Base-by-base conservation (phyloP, 53 echinoderm and acorn worm species). In the Stichopus horrens region DNA sequence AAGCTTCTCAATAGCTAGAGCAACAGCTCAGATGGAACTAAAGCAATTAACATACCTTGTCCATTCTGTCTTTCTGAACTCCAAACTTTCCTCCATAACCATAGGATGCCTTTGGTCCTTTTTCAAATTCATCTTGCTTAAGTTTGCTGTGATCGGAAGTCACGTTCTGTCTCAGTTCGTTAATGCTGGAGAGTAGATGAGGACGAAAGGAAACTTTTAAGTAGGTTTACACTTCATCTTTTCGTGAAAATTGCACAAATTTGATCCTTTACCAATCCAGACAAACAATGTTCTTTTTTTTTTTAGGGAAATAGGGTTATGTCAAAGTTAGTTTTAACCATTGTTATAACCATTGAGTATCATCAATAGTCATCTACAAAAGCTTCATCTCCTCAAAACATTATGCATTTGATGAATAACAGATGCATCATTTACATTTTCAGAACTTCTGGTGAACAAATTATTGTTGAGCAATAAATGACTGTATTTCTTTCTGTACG, bases 1-100 rank as follows among this genome's bases (percentile, higher is more conserved):
- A 37, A 37, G 37, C 0, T 37, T 2, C 37, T 37, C 2, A 37
- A 37, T 37, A 37, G 37, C 37, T 37, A 2, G 37, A 37, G 37
- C 37, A 37, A 37, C 37, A 37, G 37, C 37, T 37, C 37, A 37
- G 37, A 37, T 2, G 37, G 37, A 37, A 37, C 37, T 37, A 2
- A 63, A 63, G 16, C 0, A 63, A 9, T 63, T 63, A 16, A 13
- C 11, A 16, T 63, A 97, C 97, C 93, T 97, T 97, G 81, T 97
- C 97, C 97, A 97, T 97, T n/a, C 97, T 88, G 89, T 97, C 97
- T 59, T 95, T 68, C 89, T 97, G 91, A 6, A 97, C 97, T 53
- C 97, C 97, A 97, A 94, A 97, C 89, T 97, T 92, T 77, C 97
- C 97, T 60, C 97, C 97, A 66, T 97, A 97, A 10, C 97, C 97